Conservation (phyloP, 2,888 invertebrate genomes). For the Andrena camellia region DNA sequence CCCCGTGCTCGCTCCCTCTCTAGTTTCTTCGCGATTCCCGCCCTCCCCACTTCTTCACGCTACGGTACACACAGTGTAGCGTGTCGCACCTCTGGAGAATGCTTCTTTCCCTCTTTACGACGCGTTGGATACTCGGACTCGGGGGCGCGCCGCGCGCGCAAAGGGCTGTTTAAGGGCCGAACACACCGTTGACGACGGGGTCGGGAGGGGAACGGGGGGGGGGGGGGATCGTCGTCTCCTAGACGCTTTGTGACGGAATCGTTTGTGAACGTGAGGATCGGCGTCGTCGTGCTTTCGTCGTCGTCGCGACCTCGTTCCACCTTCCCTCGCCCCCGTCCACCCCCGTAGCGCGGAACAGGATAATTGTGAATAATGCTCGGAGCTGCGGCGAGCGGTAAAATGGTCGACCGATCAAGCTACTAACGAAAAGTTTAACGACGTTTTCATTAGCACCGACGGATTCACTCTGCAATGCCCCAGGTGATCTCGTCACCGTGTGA, state of each 20-base stretch:
- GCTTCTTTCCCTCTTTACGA: slow-evolving; percentile 69
- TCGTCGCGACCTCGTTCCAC: slow-evolving; percentile 29
- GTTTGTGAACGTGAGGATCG: slow-evolving; percentile 63
- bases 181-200: slow-evolving; percentile 16
- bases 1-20: slow-evolving; percentile 33
- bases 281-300: slow-evolving; percentile 40
- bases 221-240: slow-evolving; percentile 15
- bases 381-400: slow-evolving; percentile 35
- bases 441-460: slow-evolving; percentile 39
- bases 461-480: not conserved
- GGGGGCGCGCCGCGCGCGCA: slow-evolving; percentile 35
- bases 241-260: slow-evolving; percentile 63
- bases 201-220: slow-evolving; percentile 9
- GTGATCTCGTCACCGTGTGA: not conserved
- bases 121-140: slow-evolving; percentile 56
- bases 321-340: not conserved
- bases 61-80: slow-evolving; percentile 46
- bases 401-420: slow-evolving; percentile 53
- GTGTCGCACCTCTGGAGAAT: slow-evolving; percentile 68
- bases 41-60: slow-evolving; percentile 48
- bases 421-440: slow-evolving; percentile 63
- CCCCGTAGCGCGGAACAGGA: slow-evolving; percentile 47
- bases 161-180: slow-evolving; percentile 60
- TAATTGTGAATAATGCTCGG: slow-evolving; percentile 67
- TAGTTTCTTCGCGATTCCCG: slow-evolving; percentile 23